Conservation (phyloP, 1,140 invertebrate species). For the Sinonovacula constricta region DNA sequence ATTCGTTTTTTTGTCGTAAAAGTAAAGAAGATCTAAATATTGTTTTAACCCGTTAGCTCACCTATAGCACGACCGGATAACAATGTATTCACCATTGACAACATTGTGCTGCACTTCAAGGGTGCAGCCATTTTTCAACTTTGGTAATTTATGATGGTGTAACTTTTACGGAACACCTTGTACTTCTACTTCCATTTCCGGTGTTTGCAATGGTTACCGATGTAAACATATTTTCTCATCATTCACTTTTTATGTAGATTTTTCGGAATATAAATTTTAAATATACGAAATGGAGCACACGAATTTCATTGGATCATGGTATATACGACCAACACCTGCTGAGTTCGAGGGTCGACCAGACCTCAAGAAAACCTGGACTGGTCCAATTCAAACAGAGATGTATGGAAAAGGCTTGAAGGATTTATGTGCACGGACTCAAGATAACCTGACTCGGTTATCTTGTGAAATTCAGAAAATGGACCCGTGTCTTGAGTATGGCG, state of each 20-base stretch:
- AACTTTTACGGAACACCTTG: neutral
- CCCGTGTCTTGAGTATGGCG: conserved; percentile 64
- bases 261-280: neutral
- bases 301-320: conserved; percentile 38
- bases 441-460: conserved; percentile 55
- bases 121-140: no score
- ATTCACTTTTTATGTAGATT: neutral
- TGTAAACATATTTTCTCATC: conserved; percentile 8
- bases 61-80: no score
- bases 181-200: neutral
- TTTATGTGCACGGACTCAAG: conserved; percentile 57
- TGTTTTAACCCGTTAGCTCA: no score
- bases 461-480: conserved; percentile 54
- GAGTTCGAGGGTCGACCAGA: conserved; percentile 12
- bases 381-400: conserved; percentile 60
- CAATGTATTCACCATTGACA: no score
- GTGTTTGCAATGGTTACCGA: conserved; percentile 42
- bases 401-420: conserved; percentile 62
- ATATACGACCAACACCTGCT: conserved; percentile 36
- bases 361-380: conserved; percentile 61
- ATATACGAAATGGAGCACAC: neutral
- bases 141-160: no score
- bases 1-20: no score
- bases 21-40: no score
- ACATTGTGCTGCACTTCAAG: no score